Evolutionary conservation across 2,113 vertebrate genomes (phyloP).

Genomic region (Murina feae): DNA sequence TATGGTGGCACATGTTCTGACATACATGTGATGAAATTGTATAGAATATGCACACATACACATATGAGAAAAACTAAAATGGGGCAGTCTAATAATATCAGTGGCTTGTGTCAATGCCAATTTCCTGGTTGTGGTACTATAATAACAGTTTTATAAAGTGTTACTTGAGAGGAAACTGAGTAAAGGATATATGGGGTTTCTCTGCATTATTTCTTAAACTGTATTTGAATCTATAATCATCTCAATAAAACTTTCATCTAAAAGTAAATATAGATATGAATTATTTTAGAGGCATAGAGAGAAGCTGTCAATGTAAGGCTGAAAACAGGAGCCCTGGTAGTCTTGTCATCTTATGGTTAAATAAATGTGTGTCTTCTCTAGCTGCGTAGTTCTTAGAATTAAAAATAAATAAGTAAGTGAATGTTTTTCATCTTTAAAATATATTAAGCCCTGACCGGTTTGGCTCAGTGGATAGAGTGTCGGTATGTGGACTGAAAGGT

Average conservation of each 20-base stretch:
- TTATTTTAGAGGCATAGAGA: background rate
- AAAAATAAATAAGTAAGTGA: background rate
- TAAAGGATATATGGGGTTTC: background rate
- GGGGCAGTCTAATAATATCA: background rate
- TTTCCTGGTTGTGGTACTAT: background rate
- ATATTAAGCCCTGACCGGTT: background rate
- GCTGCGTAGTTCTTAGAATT: conserved; percentile 9
- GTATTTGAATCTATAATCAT: background rate
- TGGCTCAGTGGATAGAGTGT: too few relatives aligned
- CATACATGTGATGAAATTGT: background rate
- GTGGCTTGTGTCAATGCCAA: background rate
- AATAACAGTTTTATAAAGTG: background rate
- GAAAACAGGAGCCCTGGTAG: background rate
- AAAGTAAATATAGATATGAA: background rate
- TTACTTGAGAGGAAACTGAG: background rate
- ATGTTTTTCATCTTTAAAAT: conserved; percentile 27
- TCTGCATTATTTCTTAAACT: background rate
- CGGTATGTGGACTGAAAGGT: too few relatives aligned
- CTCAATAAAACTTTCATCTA: background rate
- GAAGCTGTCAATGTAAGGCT: background rate
- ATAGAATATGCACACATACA: background rate
- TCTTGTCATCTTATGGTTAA: background rate
- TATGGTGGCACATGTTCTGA: background rate
- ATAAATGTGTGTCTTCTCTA: background rate
- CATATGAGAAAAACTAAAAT: background rate